Conservation (phyloP, 2,797 vertebrate genomes). For the Tympanoctomys barrerae region DNA sequence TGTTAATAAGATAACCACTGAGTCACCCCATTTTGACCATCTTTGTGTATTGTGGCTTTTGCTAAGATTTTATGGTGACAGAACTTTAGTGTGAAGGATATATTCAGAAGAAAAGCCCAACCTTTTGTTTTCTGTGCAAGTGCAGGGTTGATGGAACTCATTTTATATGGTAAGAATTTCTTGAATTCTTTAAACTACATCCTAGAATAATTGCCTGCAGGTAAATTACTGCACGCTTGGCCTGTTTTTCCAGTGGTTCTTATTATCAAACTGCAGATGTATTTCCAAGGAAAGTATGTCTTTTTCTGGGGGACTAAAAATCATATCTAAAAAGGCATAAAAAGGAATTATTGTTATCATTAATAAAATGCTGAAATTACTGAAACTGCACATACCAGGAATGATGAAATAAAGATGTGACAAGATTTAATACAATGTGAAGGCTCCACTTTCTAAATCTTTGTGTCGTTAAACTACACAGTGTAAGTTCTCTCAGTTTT, state of each 20-base stretch:
- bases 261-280: slow-evolving; percentile 58
- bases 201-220: slow-evolving; percentile 60
- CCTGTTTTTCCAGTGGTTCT: slow-evolving; percentile 62
- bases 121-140: slow-evolving; percentile 26
- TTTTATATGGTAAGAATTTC: slow-evolving; percentile 61
- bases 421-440: slow-evolving; percentile 46
- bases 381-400: slow-evolving; percentile 45
- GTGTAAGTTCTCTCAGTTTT: not conserved
- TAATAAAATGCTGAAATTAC: slow-evolving; percentile 58
- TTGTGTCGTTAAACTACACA: not conserved
- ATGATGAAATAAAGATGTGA: slow-evolving; percentile 34
- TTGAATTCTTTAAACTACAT: slow-evolving; percentile 55
- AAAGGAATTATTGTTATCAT: slow-evolving; percentile 52
- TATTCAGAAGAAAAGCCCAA: slow-evolving; percentile 53
- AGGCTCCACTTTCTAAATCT: not conserved
- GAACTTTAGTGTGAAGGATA: slow-evolving; percentile 6
- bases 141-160: slow-evolving; percentile 55
- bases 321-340: not conserved
- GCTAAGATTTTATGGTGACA: slow-evolving; percentile 46
- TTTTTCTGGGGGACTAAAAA: slow-evolving; percentile 59
- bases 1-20: slow-evolving; percentile 35
- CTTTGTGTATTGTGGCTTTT: slow-evolving; percentile 35
- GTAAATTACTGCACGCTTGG: slow-evolving; percentile 54
- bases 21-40: slow-evolving; percentile 23
- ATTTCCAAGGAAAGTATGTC: slow-evolving; percentile 33